Evolutionary conservation across 1,140 invertebrate species (phyloP).

Genomic region (Drosophila pectinifera): DNA sequence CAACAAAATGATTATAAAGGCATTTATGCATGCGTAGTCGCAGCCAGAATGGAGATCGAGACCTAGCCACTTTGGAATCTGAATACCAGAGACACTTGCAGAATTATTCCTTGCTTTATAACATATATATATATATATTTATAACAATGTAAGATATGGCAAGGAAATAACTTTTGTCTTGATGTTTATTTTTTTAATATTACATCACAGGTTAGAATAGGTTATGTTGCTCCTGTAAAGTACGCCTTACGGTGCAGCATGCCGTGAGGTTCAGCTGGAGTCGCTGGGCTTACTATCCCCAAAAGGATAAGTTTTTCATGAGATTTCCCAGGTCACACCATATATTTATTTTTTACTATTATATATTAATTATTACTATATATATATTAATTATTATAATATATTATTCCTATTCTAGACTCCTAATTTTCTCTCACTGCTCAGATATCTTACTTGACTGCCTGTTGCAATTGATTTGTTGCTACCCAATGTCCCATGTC

Average conservation of each 20-base stretch:
- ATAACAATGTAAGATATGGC: too few relatives aligned
- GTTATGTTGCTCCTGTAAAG: too few relatives aligned
- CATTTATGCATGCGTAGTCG: conserved; percentile 80
- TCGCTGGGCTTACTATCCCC: not conserved
- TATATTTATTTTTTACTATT: too few relatives aligned
- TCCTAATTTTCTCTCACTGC: not conserved
- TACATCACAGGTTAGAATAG: too few relatives aligned
- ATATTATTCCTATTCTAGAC: too few relatives aligned
- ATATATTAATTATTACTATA: too few relatives aligned
- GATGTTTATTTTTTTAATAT: too few relatives aligned
- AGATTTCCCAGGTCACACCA: too few relatives aligned
- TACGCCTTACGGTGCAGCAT: not conserved
- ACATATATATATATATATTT: too few relatives aligned
- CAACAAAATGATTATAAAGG: conserved; percentile 80
- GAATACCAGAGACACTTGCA: conserved; percentile 27
- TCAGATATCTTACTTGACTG: conserved; percentile 8
- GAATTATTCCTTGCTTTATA: not conserved
- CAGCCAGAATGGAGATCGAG: conserved; percentile 22
- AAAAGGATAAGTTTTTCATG: too few relatives aligned
- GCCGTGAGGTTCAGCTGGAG: not conserved
- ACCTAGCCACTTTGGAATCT: conserved; percentile 42
- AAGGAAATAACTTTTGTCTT: not conserved
- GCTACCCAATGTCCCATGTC: conserved; percentile 33
- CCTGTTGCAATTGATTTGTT: conserved; percentile 71
- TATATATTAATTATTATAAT: too few relatives aligned